Conservation (phyloP, 2,797 vertebrate species). For the Percopsis omiscomaycus region DNA sequence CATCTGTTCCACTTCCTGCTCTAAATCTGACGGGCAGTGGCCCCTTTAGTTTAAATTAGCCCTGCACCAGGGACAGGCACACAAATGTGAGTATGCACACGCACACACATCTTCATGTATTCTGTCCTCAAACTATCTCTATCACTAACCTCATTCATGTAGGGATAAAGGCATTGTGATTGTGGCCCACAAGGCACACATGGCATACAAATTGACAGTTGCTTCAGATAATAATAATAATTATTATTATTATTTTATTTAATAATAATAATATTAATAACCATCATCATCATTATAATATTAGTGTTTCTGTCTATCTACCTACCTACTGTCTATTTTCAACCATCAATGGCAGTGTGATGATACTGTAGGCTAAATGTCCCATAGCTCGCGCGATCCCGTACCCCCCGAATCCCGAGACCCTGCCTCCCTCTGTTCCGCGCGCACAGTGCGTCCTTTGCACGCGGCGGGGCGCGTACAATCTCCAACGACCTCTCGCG, state of each 20-base stretch:
- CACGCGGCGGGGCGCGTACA: constrained; percentile 30
- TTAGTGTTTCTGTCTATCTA: neutral
- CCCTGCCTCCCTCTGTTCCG: constrained; percentile 17
- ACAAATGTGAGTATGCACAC: constrained; percentile 11
- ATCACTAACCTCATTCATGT: constrained; percentile 61
- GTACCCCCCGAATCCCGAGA: neutral
- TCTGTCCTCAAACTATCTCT: constrained; percentile 17
- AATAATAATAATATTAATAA: neutral
- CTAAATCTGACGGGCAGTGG: constrained; percentile 64
- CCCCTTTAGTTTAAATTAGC: constrained; percentile 71
- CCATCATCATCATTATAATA: neutral
- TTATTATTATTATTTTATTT: neutral
- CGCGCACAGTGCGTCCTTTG: constrained; percentile 19
- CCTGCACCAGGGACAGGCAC: constrained; percentile 44
- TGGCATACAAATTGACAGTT: neutral
- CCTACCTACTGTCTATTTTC: neutral
- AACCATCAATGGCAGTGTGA: neutral
- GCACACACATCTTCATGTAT: neutral
- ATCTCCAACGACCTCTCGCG: constrained; percentile 43
- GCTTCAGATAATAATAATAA: neutral
- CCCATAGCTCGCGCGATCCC: constrained; percentile 26
- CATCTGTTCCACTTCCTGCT: constrained; percentile 65
- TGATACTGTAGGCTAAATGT: constrained; percentile 7
- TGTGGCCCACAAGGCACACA: constrained; percentile 23
- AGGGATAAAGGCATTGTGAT: constrained; percentile 19